Evolutionary conservation across 2,888 invertebrate genomes (phyloP), one percentile per base, ranked within the genome.

Genomic region (Philonicus albiceps): DNA sequence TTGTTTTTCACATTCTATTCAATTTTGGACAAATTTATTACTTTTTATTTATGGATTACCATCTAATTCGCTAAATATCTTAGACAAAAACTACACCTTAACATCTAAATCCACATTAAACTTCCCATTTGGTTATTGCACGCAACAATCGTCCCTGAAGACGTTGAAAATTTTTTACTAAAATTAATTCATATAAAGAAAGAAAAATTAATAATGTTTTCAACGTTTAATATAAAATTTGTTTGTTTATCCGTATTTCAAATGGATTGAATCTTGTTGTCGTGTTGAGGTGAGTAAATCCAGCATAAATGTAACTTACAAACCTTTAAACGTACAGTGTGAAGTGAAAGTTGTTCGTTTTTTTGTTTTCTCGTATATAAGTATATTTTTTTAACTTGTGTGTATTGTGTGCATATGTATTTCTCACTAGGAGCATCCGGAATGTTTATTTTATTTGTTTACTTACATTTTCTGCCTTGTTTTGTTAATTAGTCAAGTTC

Each of bases 371-470:
- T 64, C 64, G 64, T 22, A 64, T 22, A 64, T 40, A 76, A 80
- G n/a, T 80, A 34, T 22, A 34, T 22, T 78, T 49, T 30, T 27
- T 22, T 74, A 22, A 27, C 40, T 43, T 64, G 19, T n/a, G 34
- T 73, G 27, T 43, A 30, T 73, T 84, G 34, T 72, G 11, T 83
- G 13, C 73, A 40, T 73, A 2, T 72, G 16, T 84, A 73, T 40
- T 73, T 34, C 64, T 43, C 84, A 37, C 43, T 31, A 40, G 40
- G 72, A 73, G 73, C 43, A 73, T 84, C 84, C 84, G 84, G 84
- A 84, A 84, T 84, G 84, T 84, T 84, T 84, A 43, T 84, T 72
- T 84, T 6, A 43, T 84, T 73, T 84, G 53, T 80, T 78, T 64
- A 27, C 64, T 83, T 64, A 64, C 55, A 74, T 74, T 34, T 74